These are phyloP conservation scores for Notarius quadriscutis DNA, from an alignment of 2,113 vertebrate genomes.

Conservation along the genomic window DNA sequence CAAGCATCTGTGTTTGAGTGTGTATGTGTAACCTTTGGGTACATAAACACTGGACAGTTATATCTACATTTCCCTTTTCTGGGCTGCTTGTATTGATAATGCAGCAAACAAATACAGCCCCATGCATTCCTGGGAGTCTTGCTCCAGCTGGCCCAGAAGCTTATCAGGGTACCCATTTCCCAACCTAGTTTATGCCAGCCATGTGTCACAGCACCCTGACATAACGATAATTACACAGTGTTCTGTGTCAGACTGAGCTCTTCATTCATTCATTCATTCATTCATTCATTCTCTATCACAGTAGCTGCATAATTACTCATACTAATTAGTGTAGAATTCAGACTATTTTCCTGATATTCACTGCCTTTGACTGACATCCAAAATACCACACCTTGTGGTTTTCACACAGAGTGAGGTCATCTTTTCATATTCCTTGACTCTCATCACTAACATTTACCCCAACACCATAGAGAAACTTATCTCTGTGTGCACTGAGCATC, in stretches of 20 bases:
- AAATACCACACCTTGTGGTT: slow-evolving; percentile 64
- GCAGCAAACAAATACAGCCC: background rate
- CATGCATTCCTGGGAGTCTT: background rate
- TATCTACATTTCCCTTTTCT: slow-evolving; percentile 2
- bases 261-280: slow-evolving; percentile 48
- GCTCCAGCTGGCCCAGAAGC: background rate
- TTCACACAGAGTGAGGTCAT: slow-evolving; percentile 57
- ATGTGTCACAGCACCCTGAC: slow-evolving; percentile 60
- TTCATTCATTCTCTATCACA: slow-evolving; percentile 58
- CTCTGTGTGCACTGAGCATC: background rate
- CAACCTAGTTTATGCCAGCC: slow-evolving; percentile 55
- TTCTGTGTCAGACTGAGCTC: slow-evolving; percentile 59
- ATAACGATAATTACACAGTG: slow-evolving; percentile 60
- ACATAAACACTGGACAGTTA: background rate
- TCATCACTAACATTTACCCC: background rate
- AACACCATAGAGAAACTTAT: background rate
- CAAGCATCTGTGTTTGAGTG: slow-evolving; percentile 24
- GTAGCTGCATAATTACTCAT: slow-evolving; percentile 73
- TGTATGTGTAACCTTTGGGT: background rate
- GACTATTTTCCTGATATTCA: slow-evolving; percentile 66
- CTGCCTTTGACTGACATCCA: slow-evolving; percentile 61
- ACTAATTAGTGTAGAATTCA: slow-evolving; percentile 74
- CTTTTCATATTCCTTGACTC: slow-evolving; percentile 13
- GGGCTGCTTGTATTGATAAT: background rate
- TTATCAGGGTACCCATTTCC: slow-evolving; percentile 25